These are phyloP conservation scores for Psix sp. DNA, from an alignment of 1,140 invertebrate genomes.

Conservation along the genomic window DNA sequence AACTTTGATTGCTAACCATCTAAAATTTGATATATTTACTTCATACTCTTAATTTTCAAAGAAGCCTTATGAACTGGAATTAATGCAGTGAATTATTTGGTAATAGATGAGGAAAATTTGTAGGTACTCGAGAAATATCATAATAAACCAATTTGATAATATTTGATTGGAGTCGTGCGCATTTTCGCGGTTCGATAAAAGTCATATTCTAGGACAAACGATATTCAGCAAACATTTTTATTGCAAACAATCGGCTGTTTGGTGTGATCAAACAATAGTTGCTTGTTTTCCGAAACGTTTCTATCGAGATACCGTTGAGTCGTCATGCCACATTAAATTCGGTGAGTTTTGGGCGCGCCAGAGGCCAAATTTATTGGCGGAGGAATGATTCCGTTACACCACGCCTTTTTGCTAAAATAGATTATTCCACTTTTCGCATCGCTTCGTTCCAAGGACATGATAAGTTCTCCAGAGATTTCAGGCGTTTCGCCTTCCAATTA, in stretches of 20 bases:
- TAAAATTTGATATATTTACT: too few relatives aligned
- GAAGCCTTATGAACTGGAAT: too few relatives aligned
- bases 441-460: slow-evolving; percentile 3
- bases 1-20: too few relatives aligned
- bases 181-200: slow-evolving; percentile 22
- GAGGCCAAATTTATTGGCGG: slow-evolving; percentile 64
- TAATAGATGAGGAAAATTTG: too few relatives aligned
- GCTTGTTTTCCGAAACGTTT: slow-evolving; percentile 21
- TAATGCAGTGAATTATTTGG: too few relatives aligned
- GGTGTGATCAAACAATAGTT: slow-evolving; percentile 39
- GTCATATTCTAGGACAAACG: slow-evolving; percentile 22
- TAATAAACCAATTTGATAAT: too few relatives aligned
- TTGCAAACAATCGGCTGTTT: slow-evolving; percentile 8
- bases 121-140: too few relatives aligned
- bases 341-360: slow-evolving; percentile 59
- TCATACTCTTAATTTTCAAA: too few relatives aligned
- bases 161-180: slow-evolving; percentile 1
- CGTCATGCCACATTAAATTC: slow-evolving; percentile 61
- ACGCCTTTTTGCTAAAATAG: slow-evolving; percentile 40
- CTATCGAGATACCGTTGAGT: slow-evolving; percentile 13
- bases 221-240: slow-evolving; percentile 17
- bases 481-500: slow-evolving; percentile 43
- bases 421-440: slow-evolving; percentile 32
- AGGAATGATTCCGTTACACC: slow-evolving; percentile 66
- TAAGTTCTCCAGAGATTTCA: slow-evolving; percentile 27